Conservation (phyloP, 2,113 vertebrate species). For the Myrmecobius fasciatus region DNA sequence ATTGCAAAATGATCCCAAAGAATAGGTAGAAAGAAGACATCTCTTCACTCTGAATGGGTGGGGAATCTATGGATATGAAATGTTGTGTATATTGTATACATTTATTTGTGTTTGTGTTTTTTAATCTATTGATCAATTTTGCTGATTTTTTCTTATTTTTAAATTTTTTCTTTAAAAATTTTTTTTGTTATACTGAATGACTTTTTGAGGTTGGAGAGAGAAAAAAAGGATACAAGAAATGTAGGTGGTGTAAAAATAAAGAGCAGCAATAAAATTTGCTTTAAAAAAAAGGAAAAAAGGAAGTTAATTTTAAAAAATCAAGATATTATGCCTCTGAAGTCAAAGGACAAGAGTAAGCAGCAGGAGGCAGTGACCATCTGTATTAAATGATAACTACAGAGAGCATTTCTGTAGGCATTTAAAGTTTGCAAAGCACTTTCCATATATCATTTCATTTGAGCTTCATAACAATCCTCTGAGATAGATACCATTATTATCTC, state of each 20-base stretch:
- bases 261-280: not conserved
- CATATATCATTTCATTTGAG: not conserved
- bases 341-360: not conserved
- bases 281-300: not conserved
- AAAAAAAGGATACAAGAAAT: not conserved
- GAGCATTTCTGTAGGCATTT: not conserved
- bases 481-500: not conserved
- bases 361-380: not conserved
- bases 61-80: not conserved
- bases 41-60: not conserved
- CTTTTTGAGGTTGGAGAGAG: not conserved
- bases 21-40: not conserved
- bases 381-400: not conserved
- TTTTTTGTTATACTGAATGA: not conserved
- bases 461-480: not conserved
- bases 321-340: too few species aligned
- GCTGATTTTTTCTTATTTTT: not conserved
- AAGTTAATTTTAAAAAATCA: too few species aligned
- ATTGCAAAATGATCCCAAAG: not conserved
- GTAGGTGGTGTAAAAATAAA: not conserved
- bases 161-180: not conserved
- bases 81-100: not conserved
- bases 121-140: not conserved
- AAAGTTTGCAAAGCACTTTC: not conserved
- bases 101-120: not conserved